Conservation (phyloP, 2,888 invertebrate genomes). For the Drosophila borborema region DNA sequence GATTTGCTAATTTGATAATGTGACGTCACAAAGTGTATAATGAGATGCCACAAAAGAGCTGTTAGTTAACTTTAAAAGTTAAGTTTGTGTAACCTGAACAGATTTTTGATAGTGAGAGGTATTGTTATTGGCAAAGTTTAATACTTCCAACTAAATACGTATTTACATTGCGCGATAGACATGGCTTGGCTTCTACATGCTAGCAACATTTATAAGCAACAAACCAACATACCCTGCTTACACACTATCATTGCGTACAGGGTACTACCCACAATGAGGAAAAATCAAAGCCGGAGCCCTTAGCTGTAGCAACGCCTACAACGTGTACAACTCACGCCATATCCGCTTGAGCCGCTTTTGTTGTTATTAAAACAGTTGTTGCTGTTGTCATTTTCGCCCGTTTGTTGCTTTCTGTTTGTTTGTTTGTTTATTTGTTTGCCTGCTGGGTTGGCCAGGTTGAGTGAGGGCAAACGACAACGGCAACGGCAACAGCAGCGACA, state of each 20-base stretch:
- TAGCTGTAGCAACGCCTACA: constrained; percentile 63
- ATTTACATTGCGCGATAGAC: neutral
- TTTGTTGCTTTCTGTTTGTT: constrained; percentile 45
- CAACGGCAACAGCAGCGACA: constrained; percentile 28
- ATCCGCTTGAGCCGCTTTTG: constrained; percentile 54
- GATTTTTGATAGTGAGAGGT: no score
- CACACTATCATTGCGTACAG: neutral
- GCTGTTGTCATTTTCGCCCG: constrained; percentile 31
- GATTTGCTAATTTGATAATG: no score
- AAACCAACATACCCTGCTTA: neutral
- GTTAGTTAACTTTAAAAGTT: no score
- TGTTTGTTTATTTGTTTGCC: constrained; percentile 60
- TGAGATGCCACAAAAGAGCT: no score
- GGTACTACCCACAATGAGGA: neutral
- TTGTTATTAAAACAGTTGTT: constrained; percentile 28
- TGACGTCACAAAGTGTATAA: no score
- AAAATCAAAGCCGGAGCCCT: constrained; percentile 12
- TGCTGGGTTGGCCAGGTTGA: neutral
- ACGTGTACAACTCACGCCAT: constrained; percentile 71
- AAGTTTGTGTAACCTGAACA: no score
- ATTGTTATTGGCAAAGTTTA: no score
- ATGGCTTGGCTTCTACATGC: neutral
- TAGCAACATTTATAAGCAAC: neutral
- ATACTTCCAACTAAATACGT: neutral
- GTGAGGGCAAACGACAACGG: constrained; percentile 6